Conservation (phyloP, 2,888 invertebrate species). For the Drosophila histrio region DNA sequence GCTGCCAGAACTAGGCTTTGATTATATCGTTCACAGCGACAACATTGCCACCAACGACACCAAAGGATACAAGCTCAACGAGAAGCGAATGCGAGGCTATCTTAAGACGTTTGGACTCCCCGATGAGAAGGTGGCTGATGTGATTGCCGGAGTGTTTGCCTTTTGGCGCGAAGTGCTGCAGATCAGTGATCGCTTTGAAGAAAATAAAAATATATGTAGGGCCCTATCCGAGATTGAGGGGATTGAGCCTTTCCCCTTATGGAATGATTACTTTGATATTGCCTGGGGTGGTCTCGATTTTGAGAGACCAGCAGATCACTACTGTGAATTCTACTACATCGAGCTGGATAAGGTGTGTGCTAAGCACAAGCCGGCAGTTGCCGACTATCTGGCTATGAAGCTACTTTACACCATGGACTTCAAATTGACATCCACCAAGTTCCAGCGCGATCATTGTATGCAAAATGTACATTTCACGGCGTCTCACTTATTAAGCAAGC, state of each 20-base stretch:
- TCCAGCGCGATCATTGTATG: constrained; percentile 71
- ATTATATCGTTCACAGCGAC: constrained; percentile 75
- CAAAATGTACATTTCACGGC: constrained; percentile 48
- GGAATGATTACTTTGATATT: constrained; percentile 73
- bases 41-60: constrained; percentile 75
- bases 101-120: constrained; percentile 65
- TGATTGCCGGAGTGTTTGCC: constrained; percentile 68
- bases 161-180: constrained; percentile 69
- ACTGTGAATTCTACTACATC: constrained; percentile 70
- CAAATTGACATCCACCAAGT: constrained; percentile 57
- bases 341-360: constrained; percentile 68
- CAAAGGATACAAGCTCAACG: constrained; percentile 73
- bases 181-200: constrained; percentile 56
- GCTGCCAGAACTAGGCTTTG: constrained; percentile 80
- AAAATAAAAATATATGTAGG: constrained; percentile 46
- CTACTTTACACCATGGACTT: constrained; percentile 77
- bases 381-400: constrained; percentile 82
- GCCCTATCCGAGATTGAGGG: background rate
- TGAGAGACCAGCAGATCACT: constrained; percentile 29
- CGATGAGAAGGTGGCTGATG: constrained; percentile 48
- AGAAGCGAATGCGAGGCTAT: constrained; percentile 74
- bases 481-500: constrained; percentile 62
- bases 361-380: constrained; percentile 69
- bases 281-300: constrained; percentile 65
- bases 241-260: constrained; percentile 39